Percentiles rank a stretch among this genome's conserved stretches.
phyloP scores from a whole-genome alignment of 1,140 invertebrate species.

The Oncopodura yosiiana region DNA sequence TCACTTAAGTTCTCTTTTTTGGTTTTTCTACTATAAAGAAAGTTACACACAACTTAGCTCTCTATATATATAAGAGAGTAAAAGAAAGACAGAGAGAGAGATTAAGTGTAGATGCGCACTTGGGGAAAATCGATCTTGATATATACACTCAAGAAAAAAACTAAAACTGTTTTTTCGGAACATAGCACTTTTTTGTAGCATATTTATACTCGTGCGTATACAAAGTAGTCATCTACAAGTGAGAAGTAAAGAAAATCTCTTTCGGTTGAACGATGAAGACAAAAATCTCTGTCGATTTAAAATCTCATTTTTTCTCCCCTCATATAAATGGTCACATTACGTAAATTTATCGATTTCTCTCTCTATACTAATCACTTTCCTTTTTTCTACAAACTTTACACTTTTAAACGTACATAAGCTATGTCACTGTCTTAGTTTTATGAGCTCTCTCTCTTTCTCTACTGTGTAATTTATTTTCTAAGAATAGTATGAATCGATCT shows the following conservation, averaged over 20 bases:
- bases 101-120: slow-evolving; percentile 34
- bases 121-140: slow-evolving; percentile 28
- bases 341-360: slow-evolving; percentile 36
- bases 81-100: too few relatives aligned
- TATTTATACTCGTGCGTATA: too few relatives aligned
- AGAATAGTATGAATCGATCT: neutral
- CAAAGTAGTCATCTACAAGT: too few relatives aligned
- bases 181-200: too few relatives aligned
- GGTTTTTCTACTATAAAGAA: too few relatives aligned
- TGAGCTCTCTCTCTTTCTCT: slow-evolving; percentile 8
- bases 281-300: slow-evolving; percentile 36
- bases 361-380: slow-evolving; percentile 31
- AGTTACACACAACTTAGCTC: too few relatives aligned
- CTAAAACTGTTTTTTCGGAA: too few relatives aligned
- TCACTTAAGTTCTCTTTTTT: too few relatives aligned
- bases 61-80: too few relatives aligned
- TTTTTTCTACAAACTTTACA: neutral
- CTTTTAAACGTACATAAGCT: too few relatives aligned
- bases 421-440: too few relatives aligned
- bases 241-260: slow-evolving; percentile 22
- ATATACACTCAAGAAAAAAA: neutral
- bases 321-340: slow-evolving; percentile 36
- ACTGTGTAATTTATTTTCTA: neutral
- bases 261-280: too few relatives aligned
- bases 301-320: slow-evolving; percentile 35